phyloP scores from a whole-genome alignment of 1,140 invertebrate species.

The Drosophila kurseongensis region DNA sequence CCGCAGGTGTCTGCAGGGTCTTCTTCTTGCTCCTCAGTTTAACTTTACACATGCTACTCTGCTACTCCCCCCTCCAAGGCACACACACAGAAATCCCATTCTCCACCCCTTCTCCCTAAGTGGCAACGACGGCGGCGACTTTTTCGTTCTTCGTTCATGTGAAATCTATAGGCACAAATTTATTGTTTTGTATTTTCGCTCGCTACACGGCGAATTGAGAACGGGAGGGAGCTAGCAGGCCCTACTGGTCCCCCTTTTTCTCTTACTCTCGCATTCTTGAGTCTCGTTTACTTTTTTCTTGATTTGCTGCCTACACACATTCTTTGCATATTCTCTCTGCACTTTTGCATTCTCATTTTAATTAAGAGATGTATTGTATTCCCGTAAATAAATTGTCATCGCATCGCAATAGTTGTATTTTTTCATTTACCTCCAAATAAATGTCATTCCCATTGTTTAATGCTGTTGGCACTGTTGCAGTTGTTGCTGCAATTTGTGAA shows the following conservation, averaged over 20 bases:
- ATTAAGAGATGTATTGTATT: constrained; percentile 64
- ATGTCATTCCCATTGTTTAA: constrained; percentile 72
- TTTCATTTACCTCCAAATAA: constrained; percentile 70
- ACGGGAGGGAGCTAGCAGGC: constrained; percentile 11
- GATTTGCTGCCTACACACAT: constrained; percentile 42
- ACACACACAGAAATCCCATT: not conserved
- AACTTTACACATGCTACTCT: constrained; percentile 40
- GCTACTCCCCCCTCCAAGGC: not conserved
- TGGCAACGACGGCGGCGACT: constrained; percentile 43
- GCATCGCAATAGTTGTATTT: constrained; percentile 27
- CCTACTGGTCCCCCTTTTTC: constrained; percentile 6
- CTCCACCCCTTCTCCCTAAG: constrained; percentile 13
- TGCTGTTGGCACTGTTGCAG: constrained; percentile 38
- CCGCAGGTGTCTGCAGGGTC: constrained; percentile 15
- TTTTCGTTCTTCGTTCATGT: constrained; percentile 48
- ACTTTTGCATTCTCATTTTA: constrained; percentile 68
- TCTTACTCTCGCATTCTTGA: constrained; percentile 14
- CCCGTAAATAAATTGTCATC: constrained; percentile 65
- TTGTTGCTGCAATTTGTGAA: constrained; percentile 51
- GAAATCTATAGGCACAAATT: constrained; percentile 82
- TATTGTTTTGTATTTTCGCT: constrained; percentile 76
- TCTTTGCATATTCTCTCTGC: constrained; percentile 70
- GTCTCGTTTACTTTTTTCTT: constrained; percentile 56
- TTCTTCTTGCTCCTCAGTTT: not conserved
- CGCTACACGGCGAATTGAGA: constrained; percentile 31